Conservation (phyloP, 2,113 vertebrate genomes). For the Boulengerochromis microlepis region DNA sequence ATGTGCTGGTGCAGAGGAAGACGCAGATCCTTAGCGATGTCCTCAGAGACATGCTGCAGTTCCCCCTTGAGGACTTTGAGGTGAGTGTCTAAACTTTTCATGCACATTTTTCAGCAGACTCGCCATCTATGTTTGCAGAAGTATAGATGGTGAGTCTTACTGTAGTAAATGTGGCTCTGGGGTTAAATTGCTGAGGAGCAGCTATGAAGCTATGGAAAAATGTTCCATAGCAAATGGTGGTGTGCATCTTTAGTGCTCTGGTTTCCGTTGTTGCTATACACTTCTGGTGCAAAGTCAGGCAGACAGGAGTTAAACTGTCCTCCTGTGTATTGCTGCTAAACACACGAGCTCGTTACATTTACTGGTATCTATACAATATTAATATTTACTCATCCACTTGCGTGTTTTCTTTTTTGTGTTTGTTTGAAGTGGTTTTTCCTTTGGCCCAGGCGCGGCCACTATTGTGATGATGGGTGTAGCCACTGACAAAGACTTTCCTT, state of each 20-base stretch:
- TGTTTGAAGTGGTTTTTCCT: slow-evolving; percentile 34
- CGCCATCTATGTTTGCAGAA: not conserved
- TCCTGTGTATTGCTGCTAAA: not conserved
- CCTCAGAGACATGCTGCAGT: slow-evolving; percentile 93
- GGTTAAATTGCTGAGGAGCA: not conserved
- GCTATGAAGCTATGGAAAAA: not conserved
- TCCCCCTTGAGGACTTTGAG: slow-evolving; percentile 96
- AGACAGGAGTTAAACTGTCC: not conserved
- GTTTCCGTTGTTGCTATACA: not conserved
- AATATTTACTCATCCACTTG: not conserved
- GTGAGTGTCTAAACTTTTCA: slow-evolving; percentile 55
- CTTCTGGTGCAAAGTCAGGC: not conserved
- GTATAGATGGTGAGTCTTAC: not conserved
- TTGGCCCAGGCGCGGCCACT: not conserved
- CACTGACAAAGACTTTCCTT: slow-evolving; percentile 4
- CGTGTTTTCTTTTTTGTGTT: slow-evolving; percentile 30
- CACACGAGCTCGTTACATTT: not conserved
- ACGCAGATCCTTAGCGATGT: slow-evolving; percentile 96
- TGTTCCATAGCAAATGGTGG: not conserved
- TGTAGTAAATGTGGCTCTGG: not conserved
- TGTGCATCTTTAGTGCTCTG: not conserved
- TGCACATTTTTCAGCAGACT: not conserved
- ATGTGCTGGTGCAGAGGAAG: slow-evolving; percentile 94
- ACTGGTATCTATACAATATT: not conserved
- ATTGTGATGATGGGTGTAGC: slow-evolving; percentile 35